These are phyloP conservation scores for Rhadina sibilatrix DNA, from an alignment of 2,113 vertebrate species.

Conservation along the genomic window DNA sequence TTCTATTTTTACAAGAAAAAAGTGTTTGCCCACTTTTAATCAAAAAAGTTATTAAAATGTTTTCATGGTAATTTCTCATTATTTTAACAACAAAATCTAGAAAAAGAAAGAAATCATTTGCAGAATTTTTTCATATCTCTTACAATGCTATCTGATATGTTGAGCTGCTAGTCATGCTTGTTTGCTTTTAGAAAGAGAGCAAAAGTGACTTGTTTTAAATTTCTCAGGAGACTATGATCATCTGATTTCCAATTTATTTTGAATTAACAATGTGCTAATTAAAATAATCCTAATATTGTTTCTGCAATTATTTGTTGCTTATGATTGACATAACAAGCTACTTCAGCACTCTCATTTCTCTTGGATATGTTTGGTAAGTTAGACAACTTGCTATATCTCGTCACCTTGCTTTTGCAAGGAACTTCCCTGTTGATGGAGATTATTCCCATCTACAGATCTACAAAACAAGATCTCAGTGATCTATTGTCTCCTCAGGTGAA, in stretches of 20 bases:
- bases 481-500: neutral
- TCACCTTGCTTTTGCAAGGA: neutral
- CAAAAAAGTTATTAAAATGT: neutral
- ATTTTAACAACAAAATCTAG: neutral
- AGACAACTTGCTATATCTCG: neutral
- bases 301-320: slow-evolving; percentile 10
- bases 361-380: neutral
- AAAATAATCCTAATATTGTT: slow-evolving; percentile 27
- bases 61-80: neutral
- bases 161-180: neutral
- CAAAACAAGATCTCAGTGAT: neutral
- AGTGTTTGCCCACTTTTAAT: neutral
- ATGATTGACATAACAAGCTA: slow-evolving; percentile 35
- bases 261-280: slow-evolving; percentile 14
- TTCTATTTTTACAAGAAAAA: neutral
- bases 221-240: neutral
- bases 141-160: neutral
- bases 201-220: neutral
- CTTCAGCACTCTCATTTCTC: neutral
- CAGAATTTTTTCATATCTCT: neutral
- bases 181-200: neutral
- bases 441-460: neutral
- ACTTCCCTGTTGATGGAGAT: neutral
- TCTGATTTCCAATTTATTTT: slow-evolving; percentile 24
- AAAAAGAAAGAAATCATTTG: neutral